phyloP scores from a whole-genome alignment of 2,113 vertebrate genomes.

The Bagarius yarrelli region DNA sequence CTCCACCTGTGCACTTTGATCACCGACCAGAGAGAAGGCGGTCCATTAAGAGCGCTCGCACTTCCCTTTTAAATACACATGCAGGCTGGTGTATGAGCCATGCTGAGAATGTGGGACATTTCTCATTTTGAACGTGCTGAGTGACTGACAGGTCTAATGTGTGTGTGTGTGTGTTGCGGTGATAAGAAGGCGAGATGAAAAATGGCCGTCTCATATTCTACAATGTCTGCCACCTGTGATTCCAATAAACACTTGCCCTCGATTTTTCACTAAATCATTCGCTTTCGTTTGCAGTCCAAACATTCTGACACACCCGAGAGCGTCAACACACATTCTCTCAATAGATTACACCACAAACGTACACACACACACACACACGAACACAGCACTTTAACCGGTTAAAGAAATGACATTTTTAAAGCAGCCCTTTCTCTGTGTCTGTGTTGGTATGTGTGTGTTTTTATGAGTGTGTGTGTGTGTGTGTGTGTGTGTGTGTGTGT shows the following conservation, averaged over 20 bases:
- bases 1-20: conserved; percentile 41
- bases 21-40: conserved; percentile 17
- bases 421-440: neutral
- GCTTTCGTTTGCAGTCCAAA: conserved; percentile 4
- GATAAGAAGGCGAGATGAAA: conserved; percentile 9
- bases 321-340: neutral
- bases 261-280: conserved; percentile 8
- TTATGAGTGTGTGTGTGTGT: conserved; percentile 1
- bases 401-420: conserved; percentile 4
- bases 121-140: conserved; percentile 44
- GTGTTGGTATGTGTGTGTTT: conserved; percentile 1
- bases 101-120: neutral
- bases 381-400: neutral
- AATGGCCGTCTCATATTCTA: conserved; percentile 18
- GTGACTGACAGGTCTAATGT: conserved; percentile 25
- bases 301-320: neutral
- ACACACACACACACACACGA: neutral
- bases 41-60: conserved; percentile 26
- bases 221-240: neutral
- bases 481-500: conserved; percentile 7
- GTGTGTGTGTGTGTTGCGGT: conserved; percentile 4
- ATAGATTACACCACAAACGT: neutral
- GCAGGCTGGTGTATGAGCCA: neutral
- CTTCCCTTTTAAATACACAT: conserved; percentile 13
- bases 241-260: conserved; percentile 1